Evolutionary conservation across 2,797 vertebrate species (phyloP).

Genomic region (Halcyon badia): DNA sequence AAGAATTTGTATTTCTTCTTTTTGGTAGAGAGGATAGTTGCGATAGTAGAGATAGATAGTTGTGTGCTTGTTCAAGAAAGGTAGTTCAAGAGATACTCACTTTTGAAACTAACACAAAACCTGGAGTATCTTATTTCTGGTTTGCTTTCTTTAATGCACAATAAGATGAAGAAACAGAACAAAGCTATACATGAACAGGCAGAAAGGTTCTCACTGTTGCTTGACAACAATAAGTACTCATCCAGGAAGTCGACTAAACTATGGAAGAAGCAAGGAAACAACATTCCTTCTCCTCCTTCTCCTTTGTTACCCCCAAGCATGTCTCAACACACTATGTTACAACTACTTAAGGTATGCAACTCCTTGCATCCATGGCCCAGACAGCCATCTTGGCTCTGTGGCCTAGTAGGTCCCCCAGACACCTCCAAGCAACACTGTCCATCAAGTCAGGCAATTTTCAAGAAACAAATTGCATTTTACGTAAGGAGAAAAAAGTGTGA

Average conservation of each 20-base stretch:
- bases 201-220: background rate
- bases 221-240: background rate
- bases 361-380: background rate
- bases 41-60: background rate
- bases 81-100: background rate
- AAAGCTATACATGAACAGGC: background rate
- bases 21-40: background rate
- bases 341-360: background rate
- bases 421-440: background rate
- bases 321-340: background rate
- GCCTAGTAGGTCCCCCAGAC: background rate
- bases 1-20: background rate
- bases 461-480: background rate
- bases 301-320: accelerated
- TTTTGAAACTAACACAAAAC: background rate
- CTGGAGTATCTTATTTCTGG: accelerated
- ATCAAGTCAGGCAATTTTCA: background rate
- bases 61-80: background rate
- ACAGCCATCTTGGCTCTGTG: background rate
- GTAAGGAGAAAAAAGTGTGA: background rate
- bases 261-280: background rate
- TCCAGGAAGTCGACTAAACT: background rate
- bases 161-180: background rate
- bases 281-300: background rate
- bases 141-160: background rate